Conservation (phyloP, 2,797 vertebrate species). For the Girardinus metallicus region DNA sequence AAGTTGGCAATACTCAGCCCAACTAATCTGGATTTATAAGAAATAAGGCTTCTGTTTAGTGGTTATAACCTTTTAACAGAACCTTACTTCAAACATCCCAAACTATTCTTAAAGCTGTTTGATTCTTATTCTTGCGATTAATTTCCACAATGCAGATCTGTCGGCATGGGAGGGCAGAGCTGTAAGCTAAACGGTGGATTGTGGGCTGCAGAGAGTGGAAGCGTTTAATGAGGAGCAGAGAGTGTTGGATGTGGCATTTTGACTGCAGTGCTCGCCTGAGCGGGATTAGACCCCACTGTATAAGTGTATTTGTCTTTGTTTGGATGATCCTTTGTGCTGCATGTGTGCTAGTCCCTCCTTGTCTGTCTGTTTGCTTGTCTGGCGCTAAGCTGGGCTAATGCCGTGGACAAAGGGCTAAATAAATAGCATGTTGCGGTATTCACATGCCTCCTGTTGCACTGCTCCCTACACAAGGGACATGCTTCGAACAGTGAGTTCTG, state of each 20-base stretch:
- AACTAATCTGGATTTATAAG: not conserved
- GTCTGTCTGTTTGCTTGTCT: constrained; percentile 63
- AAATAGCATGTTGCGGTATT: constrained; percentile 63
- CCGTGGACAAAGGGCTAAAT: constrained; percentile 63
- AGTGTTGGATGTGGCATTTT: constrained; percentile 55
- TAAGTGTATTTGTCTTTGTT: constrained; percentile 64
- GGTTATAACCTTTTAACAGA: not conserved
- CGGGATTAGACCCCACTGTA: constrained; percentile 68
- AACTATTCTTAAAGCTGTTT: not conserved
- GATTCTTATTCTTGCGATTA: constrained; percentile 9
- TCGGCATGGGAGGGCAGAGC: not conserved
- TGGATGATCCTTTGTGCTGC: constrained; percentile 64
- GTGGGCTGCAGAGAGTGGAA: constrained; percentile 27
- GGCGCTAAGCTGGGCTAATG: constrained; percentile 68
- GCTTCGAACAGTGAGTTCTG: constrained; percentile 11
- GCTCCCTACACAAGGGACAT: not conserved
- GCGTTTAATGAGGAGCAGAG: constrained; percentile 33
- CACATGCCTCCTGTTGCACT: constrained; percentile 62
- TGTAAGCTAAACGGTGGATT: constrained; percentile 4
- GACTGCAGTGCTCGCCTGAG: constrained; percentile 55
- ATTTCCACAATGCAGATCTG: constrained; percentile 24
- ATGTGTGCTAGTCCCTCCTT: constrained; percentile 46
- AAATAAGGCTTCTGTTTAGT: not conserved
- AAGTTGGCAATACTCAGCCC: not conserved
- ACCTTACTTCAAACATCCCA: not conserved